These are phyloP conservation scores for Drosophila phalerata DNA, from an alignment of 2,888 invertebrate genomes.

Conservation along the genomic window DNA sequence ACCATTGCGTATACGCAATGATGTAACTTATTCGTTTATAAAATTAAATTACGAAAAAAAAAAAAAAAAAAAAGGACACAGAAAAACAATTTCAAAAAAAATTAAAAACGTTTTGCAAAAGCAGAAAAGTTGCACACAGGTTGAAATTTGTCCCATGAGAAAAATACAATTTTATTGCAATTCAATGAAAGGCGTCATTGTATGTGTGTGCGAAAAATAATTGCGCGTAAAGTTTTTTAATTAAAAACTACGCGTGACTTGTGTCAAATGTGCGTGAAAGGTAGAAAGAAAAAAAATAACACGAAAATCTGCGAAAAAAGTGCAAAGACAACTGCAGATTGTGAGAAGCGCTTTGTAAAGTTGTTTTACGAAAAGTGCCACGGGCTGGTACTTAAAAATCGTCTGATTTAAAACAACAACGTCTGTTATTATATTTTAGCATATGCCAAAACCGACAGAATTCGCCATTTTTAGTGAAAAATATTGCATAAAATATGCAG, in stretches of 20 bases:
- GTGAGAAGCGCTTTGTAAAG: constrained; percentile 7
- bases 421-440: not conserved
- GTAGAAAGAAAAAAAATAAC: constrained; percentile 35
- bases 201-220: constrained; percentile 57
- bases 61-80: constrained; percentile 5
- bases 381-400: not conserved
- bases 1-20: constrained; percentile 57
- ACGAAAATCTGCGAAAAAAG: constrained; percentile 14
- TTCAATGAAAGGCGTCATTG: constrained; percentile 40
- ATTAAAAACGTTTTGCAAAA: constrained; percentile 7
- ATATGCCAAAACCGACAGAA: not conserved
- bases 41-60: constrained; percentile 23
- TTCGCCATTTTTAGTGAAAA: not conserved
- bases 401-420: constrained; percentile 4
- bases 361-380: constrained; percentile 3
- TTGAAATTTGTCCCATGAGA: constrained; percentile 31
- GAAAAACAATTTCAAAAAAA: no score
- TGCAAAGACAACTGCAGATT: not conserved
- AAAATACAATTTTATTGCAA: constrained; percentile 54
- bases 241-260: constrained; percentile 77
- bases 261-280: constrained; percentile 67
- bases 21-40: constrained; percentile 41
- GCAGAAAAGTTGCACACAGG: constrained; percentile 18
- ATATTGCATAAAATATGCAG: constrained; percentile 4
- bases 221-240: constrained; percentile 79